phyloP scores from a whole-genome alignment of 2,888 invertebrate species.

The Lypha dubia region DNA sequence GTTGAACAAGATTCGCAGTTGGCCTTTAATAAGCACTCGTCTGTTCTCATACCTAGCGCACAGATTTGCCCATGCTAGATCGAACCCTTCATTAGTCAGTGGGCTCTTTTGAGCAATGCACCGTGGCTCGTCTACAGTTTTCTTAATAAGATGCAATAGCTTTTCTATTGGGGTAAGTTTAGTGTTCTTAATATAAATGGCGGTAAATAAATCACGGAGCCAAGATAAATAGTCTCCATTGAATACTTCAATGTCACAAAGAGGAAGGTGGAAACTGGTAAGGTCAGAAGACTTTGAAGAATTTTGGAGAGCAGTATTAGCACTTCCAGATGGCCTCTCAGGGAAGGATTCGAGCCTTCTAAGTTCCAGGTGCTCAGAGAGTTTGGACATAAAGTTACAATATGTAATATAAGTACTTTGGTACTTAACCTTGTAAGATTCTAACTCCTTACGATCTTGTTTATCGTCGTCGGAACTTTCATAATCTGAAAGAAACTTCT shows the following conservation, averaged over 20 bases:
- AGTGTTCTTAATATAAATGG: neutral
- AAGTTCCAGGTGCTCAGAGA: neutral
- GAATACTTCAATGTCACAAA: no score
- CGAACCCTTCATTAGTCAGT: neutral
- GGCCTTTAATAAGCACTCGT: neutral
- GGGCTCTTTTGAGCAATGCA: neutral
- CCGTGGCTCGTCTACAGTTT: neutral
- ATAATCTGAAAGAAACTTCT: neutral
- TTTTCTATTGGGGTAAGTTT: slow-evolving; percentile 1
- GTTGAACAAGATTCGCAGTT: neutral
- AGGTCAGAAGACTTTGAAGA: no score
- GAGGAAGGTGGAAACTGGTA: no score
- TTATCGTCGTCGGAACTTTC: neutral
- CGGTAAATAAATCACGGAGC: slow-evolving; percentile 5
- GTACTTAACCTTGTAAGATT: neutral
- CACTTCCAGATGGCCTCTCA: no score
- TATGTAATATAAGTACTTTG: neutral
- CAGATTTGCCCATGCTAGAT: neutral
- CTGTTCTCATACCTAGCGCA: neutral
- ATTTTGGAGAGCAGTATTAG: no score
- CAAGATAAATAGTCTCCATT: neutral
- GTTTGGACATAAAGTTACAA: neutral
- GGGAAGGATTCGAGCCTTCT: no score
- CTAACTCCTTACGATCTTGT: neutral
- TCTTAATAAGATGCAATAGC: neutral